phyloP scores from a whole-genome alignment of 2,797 vertebrate species.

The Tinamus major region DNA sequence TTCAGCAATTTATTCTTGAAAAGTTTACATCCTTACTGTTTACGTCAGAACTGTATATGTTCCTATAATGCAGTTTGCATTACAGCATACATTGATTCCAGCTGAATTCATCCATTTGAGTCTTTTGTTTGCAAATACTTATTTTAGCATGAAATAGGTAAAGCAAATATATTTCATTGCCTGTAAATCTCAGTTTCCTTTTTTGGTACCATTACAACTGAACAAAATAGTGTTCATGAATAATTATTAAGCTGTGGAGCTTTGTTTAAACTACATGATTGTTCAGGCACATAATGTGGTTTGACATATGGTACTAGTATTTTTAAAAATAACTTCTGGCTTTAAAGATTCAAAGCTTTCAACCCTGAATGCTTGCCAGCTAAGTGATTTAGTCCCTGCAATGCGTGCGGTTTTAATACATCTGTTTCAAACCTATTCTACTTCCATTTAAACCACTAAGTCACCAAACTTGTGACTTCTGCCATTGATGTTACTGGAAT shows the following conservation, averaged over 20 bases:
- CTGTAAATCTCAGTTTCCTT: background rate
- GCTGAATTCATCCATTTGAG: constrained; percentile 18
- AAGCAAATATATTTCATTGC: background rate
- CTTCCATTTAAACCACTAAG: background rate
- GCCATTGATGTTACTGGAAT: background rate
- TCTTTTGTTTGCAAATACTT: constrained; percentile 30
- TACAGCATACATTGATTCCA: background rate
- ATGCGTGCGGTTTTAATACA: background rate
- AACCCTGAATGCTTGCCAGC: background rate
- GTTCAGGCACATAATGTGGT: background rate
- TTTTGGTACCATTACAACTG: background rate
- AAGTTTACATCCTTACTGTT: background rate
- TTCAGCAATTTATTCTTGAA: constrained; percentile 1
- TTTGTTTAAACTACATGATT: background rate
- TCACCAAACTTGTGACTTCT: background rate
- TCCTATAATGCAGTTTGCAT: background rate
- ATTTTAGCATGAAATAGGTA: constrained; percentile 20
- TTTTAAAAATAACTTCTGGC: background rate
- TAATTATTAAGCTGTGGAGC: background rate
- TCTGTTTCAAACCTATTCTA: background rate
- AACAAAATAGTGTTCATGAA: background rate
- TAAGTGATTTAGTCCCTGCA: background rate
- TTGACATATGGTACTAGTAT: background rate
- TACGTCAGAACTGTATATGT: background rate
- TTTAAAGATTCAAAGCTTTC: background rate